Evolutionary conservation across 2,888 invertebrate genomes (phyloP).

Genomic region (Drosophila monieri): DNA sequence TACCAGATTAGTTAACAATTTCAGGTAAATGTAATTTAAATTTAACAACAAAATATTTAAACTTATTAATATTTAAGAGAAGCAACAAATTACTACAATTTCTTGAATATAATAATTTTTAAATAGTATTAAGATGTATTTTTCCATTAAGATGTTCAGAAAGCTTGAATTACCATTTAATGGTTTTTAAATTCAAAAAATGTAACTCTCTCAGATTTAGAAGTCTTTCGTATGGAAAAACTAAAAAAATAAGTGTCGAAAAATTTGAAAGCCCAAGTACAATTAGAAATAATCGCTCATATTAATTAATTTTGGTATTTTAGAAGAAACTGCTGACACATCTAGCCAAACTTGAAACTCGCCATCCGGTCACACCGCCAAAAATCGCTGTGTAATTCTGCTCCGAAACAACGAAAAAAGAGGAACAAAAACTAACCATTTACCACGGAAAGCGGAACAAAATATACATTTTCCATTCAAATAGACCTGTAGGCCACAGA

Average conservation of each 20-base stretch:
- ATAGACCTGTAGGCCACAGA: conserved; percentile 27
- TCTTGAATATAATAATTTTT: not conserved
- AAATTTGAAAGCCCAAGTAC: not conserved
- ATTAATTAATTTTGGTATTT: not conserved
- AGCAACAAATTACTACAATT: not conserved
- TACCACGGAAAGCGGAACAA: not conserved
- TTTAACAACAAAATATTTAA: not conserved
- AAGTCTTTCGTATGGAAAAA: not conserved
- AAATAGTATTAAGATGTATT: no score
- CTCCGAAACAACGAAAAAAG: conserved; percentile 54
- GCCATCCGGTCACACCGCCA: conserved; percentile 20
- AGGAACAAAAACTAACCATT: conserved; percentile 46
- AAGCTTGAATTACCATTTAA: not conserved
- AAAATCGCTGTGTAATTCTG: conserved; percentile 78
- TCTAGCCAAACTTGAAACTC: not conserved
- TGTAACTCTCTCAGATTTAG: not conserved
- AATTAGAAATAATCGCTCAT: not conserved
- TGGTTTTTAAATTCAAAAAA: not conserved
- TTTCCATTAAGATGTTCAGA: not conserved
- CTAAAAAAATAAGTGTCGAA: not conserved
- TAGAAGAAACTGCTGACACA: not conserved
- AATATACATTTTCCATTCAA: not conserved
- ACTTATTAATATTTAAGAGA: not conserved
- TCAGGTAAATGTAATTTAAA: not conserved
- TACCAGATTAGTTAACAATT: not conserved